Base-by-base conservation (phyloP, 1,140 invertebrate species). In the Drosophila bipectinata region DNA sequence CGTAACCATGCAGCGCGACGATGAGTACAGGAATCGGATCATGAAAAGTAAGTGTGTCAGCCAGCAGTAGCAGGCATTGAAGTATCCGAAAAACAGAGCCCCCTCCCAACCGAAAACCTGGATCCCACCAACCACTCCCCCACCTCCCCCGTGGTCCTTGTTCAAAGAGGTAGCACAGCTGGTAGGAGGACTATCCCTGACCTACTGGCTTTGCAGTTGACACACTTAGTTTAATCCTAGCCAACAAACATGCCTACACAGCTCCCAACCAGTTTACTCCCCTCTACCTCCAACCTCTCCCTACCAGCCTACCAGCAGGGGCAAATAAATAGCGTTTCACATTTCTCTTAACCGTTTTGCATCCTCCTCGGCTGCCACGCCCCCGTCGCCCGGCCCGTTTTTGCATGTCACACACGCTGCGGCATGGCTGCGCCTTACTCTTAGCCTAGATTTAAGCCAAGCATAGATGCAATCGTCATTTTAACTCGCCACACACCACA, bases 1-100 rank as follows among this genome's bases (percentile, higher is more conserved):
- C 52, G 88, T 90, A 10, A 81, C 88, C 59, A 91, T 91, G 89
- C 90, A 91, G 77, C 90, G 90, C 74, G 90, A 91, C 63, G 90
- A 91, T 81, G 90, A 91, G 72, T 91, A 91, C 79, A 87, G 90
- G 57, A 91, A 91, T 84, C 90, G 90, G 67, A 91, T 91, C 72
- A 91, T 91, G 88, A 90, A 91, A 84, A 91, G 90, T 91, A 90
- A 91, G 90, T 91, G 74, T 87, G 76, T 83, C 79, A 79, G 62
- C 14, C 49, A 37, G 61, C 14, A 18, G 34, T 37, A 37, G 32
- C 49, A 14, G 57, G 8, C 59, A 32, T 15, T 14, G 49, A 61
- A 55, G 56, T 37, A 41, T 45, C 66, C 58, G 14, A 69, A 77
- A 37, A 69, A 55, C 56, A 71, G 47, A 24, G 15, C 47, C 60